Base-by-base conservation (phyloP, 1,140 invertebrate species). In the Arctopsyche grandis region DNA sequence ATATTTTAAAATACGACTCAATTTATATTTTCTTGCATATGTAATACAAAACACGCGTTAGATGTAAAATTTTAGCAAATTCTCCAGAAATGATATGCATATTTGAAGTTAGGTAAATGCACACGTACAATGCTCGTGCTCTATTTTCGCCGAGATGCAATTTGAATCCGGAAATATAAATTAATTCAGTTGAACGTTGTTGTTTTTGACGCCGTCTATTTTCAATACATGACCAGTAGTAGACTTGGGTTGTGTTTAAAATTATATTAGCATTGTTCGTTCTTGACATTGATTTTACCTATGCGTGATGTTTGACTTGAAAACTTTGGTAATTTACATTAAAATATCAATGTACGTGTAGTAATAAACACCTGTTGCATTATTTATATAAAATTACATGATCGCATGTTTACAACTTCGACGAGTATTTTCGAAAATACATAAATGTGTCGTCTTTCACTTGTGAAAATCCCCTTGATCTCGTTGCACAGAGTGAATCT, bases 201-300 rank as follows among this genome's bases (percentile, higher is more conserved):
- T 4, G 29, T 52, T 52, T 52, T n/a, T n/a, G n/a, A n/a, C n/a
- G n/a, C n/a, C 16, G 10, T 52, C 16, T 52, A 52, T 52, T 52
- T 12, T 14, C 48, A 10, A 16, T 38, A 10, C 48, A 52, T 52
- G 48, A 52, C 48, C 16, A 16, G 48, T 16, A 52, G 48, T 16
- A 52, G 48, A 3, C 16, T 52, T 12, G 12, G 1, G 48, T 52
- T 52, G 48, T 52, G 48, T 12, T 52, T 52, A 12, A 16, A 52
- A 52, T 52, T 14, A 16, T 5, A 38, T 38, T 14, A 16, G 1
- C 48, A 24, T 66, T 66, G 22, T 19, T 26, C 63, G 63, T 26
- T 66, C 63, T 66, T 66, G 63, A 66, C 63, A 24, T 66, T 66
- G 63, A 66, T 66, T 22, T n/a, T 14, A 12, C 9, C 24, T 21